Evolutionary conservation across 2,113 vertebrate genomes (phyloP), one percentile per base, ranked within the genome.

Genomic region (Rana temporaria): DNA sequence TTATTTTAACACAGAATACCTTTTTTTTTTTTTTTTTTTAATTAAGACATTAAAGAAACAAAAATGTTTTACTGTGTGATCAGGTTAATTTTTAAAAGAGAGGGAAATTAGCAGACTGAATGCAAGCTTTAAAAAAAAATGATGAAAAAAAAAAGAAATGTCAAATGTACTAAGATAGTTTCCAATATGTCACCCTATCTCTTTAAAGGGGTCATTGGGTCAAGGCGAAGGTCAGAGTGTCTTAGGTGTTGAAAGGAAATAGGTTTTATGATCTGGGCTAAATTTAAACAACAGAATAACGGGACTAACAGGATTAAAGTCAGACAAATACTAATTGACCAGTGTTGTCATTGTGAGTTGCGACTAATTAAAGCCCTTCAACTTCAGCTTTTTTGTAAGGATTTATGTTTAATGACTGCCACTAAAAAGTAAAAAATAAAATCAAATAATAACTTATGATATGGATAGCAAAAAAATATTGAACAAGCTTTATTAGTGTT

Each of bases 221-320:
- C 71, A 82, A 75, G 71, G 80, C 80, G 70, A 82, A 82, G 80
- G 80, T 82, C 80, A 67, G 52, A 68, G 20, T 82, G 52, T 82
- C 80, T 82, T 75, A 82, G 80, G 80, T 82, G 80, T 82, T 82
- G 80, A 82, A 82, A 75, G 80, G 60, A 75, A 75, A 82, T 82
- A 82, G 80, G 71, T 82, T 82, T 82, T 82, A 82, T 82, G 80
- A 82, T 82, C 80, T 75, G 71, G 78, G 80, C 71, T 82, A 82
- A 52, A 75, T 82, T 82, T 82, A 82, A 82, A 75, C 71, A 75
- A 82, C 80, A 70, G 74, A 82, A 75, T 74, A 82, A 82, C 62
- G 73, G 70, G 60, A 74, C 80, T 82, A 82, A 82, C 80, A 82
- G 80, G 80, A 82, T 82, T 82, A 82, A 82, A 82, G 48, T 66